Conservation (phyloP, 2,113 vertebrate genomes). For the Siniperca knerii region DNA sequence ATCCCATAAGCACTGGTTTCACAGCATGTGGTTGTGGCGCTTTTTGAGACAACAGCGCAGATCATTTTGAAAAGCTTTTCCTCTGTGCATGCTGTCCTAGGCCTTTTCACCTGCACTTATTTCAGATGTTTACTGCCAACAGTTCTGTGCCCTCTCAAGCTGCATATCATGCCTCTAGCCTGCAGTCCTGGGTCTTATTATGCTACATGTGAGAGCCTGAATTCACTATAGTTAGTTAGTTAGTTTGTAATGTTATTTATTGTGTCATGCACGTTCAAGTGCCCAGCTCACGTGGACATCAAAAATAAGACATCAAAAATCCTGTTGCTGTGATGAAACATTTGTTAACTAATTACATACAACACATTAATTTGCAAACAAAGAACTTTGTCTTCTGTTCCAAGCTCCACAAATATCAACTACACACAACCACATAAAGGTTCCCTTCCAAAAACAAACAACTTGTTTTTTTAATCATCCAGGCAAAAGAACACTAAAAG, state of each 20-base stretch:
- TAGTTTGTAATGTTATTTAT: neutral
- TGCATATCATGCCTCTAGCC: neutral
- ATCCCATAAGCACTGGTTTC: neutral
- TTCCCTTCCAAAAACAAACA: neutral
- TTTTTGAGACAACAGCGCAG: neutral
- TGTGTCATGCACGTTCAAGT: neutral
- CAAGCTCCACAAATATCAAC: neutral
- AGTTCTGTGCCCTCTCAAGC: conserved; percentile 4
- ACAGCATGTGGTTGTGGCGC: neutral
- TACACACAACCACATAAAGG: neutral
- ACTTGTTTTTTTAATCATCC: neutral
- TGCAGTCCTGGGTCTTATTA: neutral
- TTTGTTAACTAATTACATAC: neutral
- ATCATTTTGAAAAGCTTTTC: neutral
- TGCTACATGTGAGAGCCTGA: neutral
- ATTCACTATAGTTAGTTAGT: neutral
- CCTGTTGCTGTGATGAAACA: neutral
- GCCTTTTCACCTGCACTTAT: conserved; percentile 15
- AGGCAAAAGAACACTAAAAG: neutral
- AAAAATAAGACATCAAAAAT: neutral
- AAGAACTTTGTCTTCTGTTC: neutral
- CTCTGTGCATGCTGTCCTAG: neutral
- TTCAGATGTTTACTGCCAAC: conserved; percentile 18
- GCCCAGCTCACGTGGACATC: neutral
- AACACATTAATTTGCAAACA: neutral